Evolutionary conservation across 2,113 vertebrate genomes (phyloP), one percentile per base, ranked within the genome.

Genomic region (Ceratotherium simum): DNA sequence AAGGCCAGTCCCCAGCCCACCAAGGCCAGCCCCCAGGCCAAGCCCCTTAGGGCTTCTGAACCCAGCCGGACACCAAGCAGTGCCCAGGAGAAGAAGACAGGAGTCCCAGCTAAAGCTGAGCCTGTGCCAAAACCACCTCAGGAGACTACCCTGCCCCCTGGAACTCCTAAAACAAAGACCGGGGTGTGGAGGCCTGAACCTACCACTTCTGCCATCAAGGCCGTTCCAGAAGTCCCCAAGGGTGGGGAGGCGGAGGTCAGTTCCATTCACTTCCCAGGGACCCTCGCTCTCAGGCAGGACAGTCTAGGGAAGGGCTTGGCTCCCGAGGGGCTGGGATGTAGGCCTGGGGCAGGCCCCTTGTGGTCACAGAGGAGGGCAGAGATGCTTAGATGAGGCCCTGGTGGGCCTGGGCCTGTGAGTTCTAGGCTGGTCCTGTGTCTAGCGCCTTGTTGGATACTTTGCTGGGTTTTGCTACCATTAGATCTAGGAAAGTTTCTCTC

Each of bases 241-340:
- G 98, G 95, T 8, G 99, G 99, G 98, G 99, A 99, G 95, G 99
- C 99, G 67, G 99, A 99, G 99, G 99, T 99, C 98, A 99, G 99
- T 99, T 95, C 88, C 48, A 20, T 29, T 60, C n/a, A 12, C 13
- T 81, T 76, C 42, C 6, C 65, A 36, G 62, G 46, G 16, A 25
- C 76, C 70, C 39, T 90, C 14, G 46, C 62, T 88, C 67, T 93
- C 31, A 42, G 13, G 36, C 67, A 72, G 48, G 60, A 42, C 23
- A 64, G 67, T 81, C 20, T 79, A 8, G 56, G 51, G 60, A 76
- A 51, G 54, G 93, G 14, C 54, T 93, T 91, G 18, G 31, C 25
- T 91, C 29, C 36, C 70, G 8, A 10, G 42, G 36, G 51, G 31
- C 65, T 75, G 29, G 56, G 33, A 7, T 54, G 8, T 56, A 56